Evolutionary conservation across 2,797 vertebrate genomes (phyloP), one percentile per base, ranked within the genome.

Genomic region (Tangara arthus): DNA sequence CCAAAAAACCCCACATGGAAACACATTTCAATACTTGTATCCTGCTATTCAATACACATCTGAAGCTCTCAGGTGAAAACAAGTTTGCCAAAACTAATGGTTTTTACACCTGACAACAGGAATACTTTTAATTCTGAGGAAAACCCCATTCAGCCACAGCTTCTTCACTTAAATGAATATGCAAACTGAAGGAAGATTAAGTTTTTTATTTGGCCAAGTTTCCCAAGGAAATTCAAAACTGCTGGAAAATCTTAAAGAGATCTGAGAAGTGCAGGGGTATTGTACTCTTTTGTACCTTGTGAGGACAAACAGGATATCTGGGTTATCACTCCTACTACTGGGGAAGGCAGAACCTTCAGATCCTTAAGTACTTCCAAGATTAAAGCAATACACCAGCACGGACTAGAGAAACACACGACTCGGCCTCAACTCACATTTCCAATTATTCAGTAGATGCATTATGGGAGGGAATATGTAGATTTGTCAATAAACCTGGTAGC

Each of bases 1-100:
- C 14, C 8, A 17, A 49, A 21, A 64, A 2, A 0, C 2, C 6
- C 17, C 17, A 39, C 9, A 50, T 0, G 0, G 8, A 72, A 32
- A 69, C 4, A 27, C 8, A n/a, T 63, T 70, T 70, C 37, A 92
- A 28, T 20, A 64, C 41, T 66, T 70, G 12, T 30, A 44, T 41
- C 24, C 8, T 15, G 17, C 15, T 59, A 50, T 24, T 84, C 55
- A 47, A 47, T 69, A 61, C 19, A 75, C 4, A 79, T n/a, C 27
- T 71, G 37, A 86, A 93, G 32, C 11, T 56, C 21, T 35, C 11
- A 7, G 7, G 5, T 35, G 2, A 32, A 63, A 44, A 56, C 2
- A 50, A 12, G 24, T 3, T 22, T 39, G 15, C 41, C 32, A 9
- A 80, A 87, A 70, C 35, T 28, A 66, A 57, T 41, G 2, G 3